A percentile compares a stretch with the other conserved stretches of the same genome.
phyloP scores from a whole-genome alignment of 1,140 invertebrate species.

The Pseudomyrmex gracilis region DNA sequence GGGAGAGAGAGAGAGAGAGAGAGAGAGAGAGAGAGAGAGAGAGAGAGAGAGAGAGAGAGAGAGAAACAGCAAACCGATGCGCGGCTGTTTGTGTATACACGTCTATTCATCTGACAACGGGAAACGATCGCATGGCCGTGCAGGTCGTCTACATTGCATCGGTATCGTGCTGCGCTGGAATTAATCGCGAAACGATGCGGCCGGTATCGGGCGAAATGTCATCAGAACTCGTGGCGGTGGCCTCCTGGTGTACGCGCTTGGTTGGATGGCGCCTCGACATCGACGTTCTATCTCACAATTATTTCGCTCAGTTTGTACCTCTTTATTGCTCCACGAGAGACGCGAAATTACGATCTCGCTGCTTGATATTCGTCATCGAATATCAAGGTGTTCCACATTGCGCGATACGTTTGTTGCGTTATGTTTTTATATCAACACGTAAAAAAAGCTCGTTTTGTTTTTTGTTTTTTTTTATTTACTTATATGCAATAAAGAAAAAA shows the following conservation, averaged over 20 bases:
- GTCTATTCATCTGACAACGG: slow-evolving; percentile 70
- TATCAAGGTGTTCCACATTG: background rate
- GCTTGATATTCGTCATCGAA: background rate
- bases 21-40: background rate
- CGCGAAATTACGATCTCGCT: slow-evolving; percentile 2
- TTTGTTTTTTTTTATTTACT: background rate
- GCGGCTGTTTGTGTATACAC: background rate
- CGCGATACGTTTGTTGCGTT: background rate
- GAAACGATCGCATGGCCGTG: slow-evolving; percentile 63
- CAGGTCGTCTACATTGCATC: slow-evolving; percentile 52
- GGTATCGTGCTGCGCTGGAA: slow-evolving; percentile 59
- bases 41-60: background rate
- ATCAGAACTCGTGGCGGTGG: slow-evolving; percentile 36
- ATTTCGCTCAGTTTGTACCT: slow-evolving; percentile 5
- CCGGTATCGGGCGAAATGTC: slow-evolving; percentile 49
- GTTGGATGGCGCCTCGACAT: slow-evolving; percentile 5
- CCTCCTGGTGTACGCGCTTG: slow-evolving; percentile 17
- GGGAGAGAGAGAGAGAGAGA: background rate
- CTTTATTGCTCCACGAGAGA: slow-evolving; percentile 18
- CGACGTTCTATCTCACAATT: slow-evolving; percentile 32
- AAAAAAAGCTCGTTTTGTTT: background rate
- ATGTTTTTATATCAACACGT: background rate
- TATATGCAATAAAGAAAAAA: background rate
- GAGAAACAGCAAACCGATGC: slow-evolving; percentile 13
- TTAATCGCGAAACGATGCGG: slow-evolving; percentile 65